Percentiles rank a stretch among this genome's conserved stretches.
These are phyloP conservation scores for Ctenosaura bakeri DNA, from an alignment of 2,797 vertebrate genomes.

Conservation along the genomic window DNA sequence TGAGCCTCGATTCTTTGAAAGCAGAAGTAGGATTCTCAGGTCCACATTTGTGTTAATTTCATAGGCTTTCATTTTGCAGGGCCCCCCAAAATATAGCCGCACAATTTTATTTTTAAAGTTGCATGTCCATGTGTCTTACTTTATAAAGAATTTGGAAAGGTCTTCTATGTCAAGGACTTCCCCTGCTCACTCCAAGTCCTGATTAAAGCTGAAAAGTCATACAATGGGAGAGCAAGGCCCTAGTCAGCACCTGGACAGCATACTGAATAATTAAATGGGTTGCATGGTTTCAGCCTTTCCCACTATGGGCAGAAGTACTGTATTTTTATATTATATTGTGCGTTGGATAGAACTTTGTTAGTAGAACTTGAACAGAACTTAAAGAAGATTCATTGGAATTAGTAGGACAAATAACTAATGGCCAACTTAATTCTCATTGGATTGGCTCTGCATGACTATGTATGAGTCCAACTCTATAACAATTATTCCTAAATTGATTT, in stretches of 20 bases:
- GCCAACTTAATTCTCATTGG: not conserved
- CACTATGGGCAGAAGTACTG: not conserved
- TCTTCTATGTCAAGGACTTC: not conserved
- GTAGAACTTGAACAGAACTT: not conserved
- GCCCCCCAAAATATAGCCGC: not conserved
- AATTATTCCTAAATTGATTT: not conserved
- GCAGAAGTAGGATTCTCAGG: conserved; percentile 1
- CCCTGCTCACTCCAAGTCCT: not conserved
- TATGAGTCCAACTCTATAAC: not conserved
- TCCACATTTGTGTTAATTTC: not conserved
- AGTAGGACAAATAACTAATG: not conserved
- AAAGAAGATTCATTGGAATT: not conserved
- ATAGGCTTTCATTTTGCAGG: not conserved
- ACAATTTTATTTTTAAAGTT: not conserved
- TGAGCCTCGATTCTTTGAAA: not conserved
- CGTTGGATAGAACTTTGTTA: not conserved
- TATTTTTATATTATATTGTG: not conserved
- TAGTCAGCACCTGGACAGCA: not conserved
- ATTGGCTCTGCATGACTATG: not conserved
- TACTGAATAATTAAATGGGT: not conserved
- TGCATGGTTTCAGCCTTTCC: not conserved
- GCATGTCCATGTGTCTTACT: not conserved
- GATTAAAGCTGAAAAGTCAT: not conserved
- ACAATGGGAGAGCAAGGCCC: not conserved
- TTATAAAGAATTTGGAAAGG: not conserved